Evolutionary conservation across 2,113 vertebrate species (phyloP), one percentile per base, ranked within the genome.

Genomic region (Tauraco erythrolophus): DNA sequence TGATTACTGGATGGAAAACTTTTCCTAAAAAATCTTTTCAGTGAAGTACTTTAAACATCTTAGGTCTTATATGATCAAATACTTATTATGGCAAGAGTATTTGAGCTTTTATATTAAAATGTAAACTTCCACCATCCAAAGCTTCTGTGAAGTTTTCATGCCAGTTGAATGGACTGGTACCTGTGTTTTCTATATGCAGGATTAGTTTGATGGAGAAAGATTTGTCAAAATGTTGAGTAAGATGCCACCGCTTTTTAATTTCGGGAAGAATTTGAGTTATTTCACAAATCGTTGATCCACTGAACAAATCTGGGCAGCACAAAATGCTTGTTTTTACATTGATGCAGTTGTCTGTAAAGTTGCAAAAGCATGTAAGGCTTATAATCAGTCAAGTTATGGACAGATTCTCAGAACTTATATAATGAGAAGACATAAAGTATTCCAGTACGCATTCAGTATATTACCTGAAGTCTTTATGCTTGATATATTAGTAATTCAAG

Each of bases 171-270:
- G 51, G 39, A 64, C n/a, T 75, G 48, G 84, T 58, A 69, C 61
- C 82, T 77, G 60, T 65, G 89, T 79, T 71, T 66, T 62, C 27
- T 60, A 39, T 62, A 39, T 51, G 72, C 66, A 57, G n/a, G 27
- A 39, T 88, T 78, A 86, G 45, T 69, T 79, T 92, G 92, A 94
- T 60, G 95, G 71, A 95, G 74, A 91, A 88, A 54, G 70, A 57
- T 60, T 74, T 82, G n/a, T 95, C 78, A 66, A 75, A 69, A 57
- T 75, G 50, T 58, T 78, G 72, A 97, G n/a, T 94, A 86, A 89
- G 88, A 75, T 68, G 48, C 79, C 74, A 58, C 39, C 45, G 75
- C 70, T 65, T 93, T 91, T 91, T 89, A 91, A 83, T 94, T 65
- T 65, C 51, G 56, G 51, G 85, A 90, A 84, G 46, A 96, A 94